Evolutionary conservation across 2,797 vertebrate genomes (phyloP).

Genomic region (Chrosomus eos): DNA sequence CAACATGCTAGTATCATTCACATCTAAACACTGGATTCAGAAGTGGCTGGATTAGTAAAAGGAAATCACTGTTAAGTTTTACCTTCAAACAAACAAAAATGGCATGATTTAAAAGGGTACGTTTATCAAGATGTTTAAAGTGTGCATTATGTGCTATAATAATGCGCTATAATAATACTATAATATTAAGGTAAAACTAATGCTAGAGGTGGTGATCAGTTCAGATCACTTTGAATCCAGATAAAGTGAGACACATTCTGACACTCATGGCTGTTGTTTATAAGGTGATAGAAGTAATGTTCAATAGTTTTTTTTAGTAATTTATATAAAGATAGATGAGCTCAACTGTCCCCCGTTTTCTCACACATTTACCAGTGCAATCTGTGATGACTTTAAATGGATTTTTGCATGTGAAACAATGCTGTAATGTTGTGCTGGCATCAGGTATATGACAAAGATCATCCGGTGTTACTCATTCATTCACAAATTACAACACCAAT

Average conservation of each 20-base stretch:
- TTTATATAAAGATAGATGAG: neutral
- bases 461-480: neutral
- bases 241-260: neutral
- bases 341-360: neutral
- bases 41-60: neutral
- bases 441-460: too few relatives aligned
- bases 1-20: neutral
- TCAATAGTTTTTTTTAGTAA: too few relatives aligned
- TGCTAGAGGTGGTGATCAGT: neutral
- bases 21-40: neutral
- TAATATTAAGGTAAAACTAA: neutral
- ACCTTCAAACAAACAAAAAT: neutral
- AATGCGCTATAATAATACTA: neutral
- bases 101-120: neutral
- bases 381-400: neutral
- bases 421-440: neutral
- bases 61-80: neutral
- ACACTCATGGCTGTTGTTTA: neutral
- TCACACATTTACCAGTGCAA: neutral
- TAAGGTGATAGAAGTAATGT: neutral
- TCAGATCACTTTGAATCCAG: neutral
- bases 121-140: neutral
- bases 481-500: neutral
- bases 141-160: neutral
- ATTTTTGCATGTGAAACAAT: neutral